Conservation (phyloP, 2,888 invertebrate genomes). For the Clitarchus hookeri region DNA sequence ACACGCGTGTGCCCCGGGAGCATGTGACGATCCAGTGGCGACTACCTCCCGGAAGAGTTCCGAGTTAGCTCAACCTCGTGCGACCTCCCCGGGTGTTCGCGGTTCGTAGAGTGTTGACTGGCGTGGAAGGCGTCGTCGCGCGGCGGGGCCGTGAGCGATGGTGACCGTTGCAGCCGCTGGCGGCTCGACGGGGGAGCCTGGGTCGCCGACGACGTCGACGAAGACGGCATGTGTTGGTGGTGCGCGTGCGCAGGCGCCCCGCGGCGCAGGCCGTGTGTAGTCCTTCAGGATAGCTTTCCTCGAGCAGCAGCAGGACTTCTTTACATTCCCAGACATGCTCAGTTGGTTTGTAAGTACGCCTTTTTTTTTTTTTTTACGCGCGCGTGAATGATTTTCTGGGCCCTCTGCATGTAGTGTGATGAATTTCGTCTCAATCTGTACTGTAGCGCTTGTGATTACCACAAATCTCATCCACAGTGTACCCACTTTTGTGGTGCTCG, state of each 20-base stretch:
- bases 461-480: too few relatives aligned
- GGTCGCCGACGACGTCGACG: not conserved
- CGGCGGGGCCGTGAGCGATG: too few relatives aligned
- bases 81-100: too few relatives aligned
- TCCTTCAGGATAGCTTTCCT: slow-evolving; percentile 10
- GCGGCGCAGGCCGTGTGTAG: not conserved
- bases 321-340: slow-evolving; percentile 33
- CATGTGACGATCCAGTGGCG: not conserved
- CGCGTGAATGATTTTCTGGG: not conserved
- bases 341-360: slow-evolving; percentile 39
- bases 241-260: slow-evolving; percentile 3
- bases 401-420: too few relatives aligned
- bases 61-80: too few relatives aligned
- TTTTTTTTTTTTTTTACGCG: not conserved
- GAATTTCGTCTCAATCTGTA: too few relatives aligned
- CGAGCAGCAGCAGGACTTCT: slow-evolving; percentile 3
- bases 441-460: too few relatives aligned
- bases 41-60: too few relatives aligned
- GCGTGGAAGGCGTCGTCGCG: too few relatives aligned
- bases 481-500: too few relatives aligned
- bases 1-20: not conserved
- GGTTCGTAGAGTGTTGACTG: too few relatives aligned
- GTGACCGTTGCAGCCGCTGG: not conserved
- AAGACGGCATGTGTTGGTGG: not conserved
- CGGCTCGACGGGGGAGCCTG: slow-evolving; percentile 17